Conservation (phyloP, 1,140 invertebrate species). For the Drosophila truncata region DNA sequence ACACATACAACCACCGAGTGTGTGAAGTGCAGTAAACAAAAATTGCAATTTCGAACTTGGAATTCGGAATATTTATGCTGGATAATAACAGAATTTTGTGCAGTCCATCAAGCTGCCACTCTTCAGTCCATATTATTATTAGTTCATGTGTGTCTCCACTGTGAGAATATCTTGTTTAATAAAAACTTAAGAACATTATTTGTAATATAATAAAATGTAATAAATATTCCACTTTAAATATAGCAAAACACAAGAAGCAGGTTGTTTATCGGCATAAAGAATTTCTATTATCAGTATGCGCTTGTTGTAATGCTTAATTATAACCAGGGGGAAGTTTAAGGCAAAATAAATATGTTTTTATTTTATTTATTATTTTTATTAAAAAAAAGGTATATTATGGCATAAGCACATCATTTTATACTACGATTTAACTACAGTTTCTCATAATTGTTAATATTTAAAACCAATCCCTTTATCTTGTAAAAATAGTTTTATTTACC, state of each 20-base stretch:
- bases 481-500: neutral
- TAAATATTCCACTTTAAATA: neutral
- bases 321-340: neutral
- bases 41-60: conserved; percentile 14
- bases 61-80: conserved; percentile 43
- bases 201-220: neutral
- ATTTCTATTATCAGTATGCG: neutral
- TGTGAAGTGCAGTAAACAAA: conserved; percentile 67
- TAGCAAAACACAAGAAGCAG: neutral
- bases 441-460: neutral
- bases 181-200: neutral
- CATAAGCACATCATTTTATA: neutral
- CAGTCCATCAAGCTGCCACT: conserved; percentile 14
- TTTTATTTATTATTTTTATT: neutral
- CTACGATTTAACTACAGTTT: neutral
- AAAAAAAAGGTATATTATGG: neutral
- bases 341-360: neutral
- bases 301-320: neutral
- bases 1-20: conserved; percentile 21
- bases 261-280: neutral
- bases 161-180: neutral
- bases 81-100: conserved; percentile 7
- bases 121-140: neutral
- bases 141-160: conserved; percentile 3
- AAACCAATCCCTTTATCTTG: neutral